phyloP scores from a whole-genome alignment of 2,113 vertebrate species.

The Scartelaos histophorus region DNA sequence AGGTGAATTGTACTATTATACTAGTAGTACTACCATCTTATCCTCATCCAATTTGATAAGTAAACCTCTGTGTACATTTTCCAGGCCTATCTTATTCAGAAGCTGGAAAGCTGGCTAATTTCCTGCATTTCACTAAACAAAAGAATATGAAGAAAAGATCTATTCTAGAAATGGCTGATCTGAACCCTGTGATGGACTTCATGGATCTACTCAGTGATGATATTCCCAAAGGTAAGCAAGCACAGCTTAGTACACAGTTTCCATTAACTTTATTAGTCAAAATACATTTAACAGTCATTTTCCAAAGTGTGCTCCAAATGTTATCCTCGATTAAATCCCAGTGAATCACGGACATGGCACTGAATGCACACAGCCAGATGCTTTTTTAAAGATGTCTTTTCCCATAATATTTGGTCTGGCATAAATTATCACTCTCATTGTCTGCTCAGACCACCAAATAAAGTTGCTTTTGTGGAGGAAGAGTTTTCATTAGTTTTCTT shows the following conservation, averaged over 20 bases:
- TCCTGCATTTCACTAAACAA: constrained; percentile 86
- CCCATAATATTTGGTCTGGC: constrained; percentile 3
- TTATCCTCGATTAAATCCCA: constrained; percentile 6
- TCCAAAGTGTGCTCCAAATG: constrained; percentile 2
- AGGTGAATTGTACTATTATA: constrained; percentile 72
- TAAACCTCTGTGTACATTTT: constrained; percentile 6
- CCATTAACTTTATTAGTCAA: background rate
- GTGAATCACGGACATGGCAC: constrained; percentile 8
- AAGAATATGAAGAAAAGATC: constrained; percentile 81
- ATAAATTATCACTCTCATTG: background rate
- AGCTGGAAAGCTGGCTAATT: constrained; percentile 84
- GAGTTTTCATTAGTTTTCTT: constrained; percentile 8
- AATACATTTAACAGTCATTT: background rate
- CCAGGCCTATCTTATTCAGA: constrained; percentile 85
- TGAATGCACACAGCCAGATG: background rate
- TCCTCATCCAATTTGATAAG: background rate
- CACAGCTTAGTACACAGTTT: background rate
- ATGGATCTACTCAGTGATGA: constrained; percentile 89
- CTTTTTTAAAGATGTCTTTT: constrained; percentile 11
- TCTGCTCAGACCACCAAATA: constrained; percentile 5
- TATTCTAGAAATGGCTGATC: constrained; percentile 82
- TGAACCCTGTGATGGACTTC: constrained; percentile 88
- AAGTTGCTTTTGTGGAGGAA: constrained; percentile 15
- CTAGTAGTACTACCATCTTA: no score
- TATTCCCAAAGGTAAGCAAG: constrained; percentile 83